Base-by-base conservation (phyloP, 2,888 invertebrate species). In the Ypsolopha scabrella region DNA sequence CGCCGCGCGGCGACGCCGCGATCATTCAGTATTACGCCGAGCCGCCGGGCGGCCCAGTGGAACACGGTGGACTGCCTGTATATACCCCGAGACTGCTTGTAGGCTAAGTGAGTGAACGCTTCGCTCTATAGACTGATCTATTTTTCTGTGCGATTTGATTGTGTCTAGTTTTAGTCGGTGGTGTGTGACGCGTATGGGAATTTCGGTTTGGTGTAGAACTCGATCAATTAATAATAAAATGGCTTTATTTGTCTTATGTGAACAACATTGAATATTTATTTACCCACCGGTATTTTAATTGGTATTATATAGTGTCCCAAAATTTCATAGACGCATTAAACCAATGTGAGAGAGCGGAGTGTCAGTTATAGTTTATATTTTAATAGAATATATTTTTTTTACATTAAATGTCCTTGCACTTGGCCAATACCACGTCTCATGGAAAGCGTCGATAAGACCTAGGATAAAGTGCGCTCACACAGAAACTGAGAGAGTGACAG, bases 221-320 rank as follows among this genome's bases (percentile, higher is more conserved):
- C 67, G 67, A 67, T 64, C 65, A 64, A 43, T 52, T 52, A 14
- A 36, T 43, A 43, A 43, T 44, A 43, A 48, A 37, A 48, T 36
- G 48, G 35, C 36, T 74, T 71, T 72, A 72, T 68, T 71, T 67
- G 62, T 64, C 63, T 65, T 66, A 65, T 65, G 66, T 60, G 61
- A 70, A 63, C 37, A 47, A 70, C 65, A 68, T 75, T 76, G 73
- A 80, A 79, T 78, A 78, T 75, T 71, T 77, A 76, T 70, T 81
- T 83, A 79, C 85, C 85, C 85, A 85, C 85, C 85, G 85, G 80
- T 85, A 83, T 81, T 80, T 75, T 85, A 80, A 86, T 86, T 86
- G 85, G 85, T 82, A 80, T 80, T 80, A 78, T 73, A 72, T 48
- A 46, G 65, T 70, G 67, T 71, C 71, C 70, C 70, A 59, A 78